These are phyloP conservation scores for Actinernus sp. DNA, from an alignment of 92 coral and sea anemone species.

Conservation along the genomic window DNA sequence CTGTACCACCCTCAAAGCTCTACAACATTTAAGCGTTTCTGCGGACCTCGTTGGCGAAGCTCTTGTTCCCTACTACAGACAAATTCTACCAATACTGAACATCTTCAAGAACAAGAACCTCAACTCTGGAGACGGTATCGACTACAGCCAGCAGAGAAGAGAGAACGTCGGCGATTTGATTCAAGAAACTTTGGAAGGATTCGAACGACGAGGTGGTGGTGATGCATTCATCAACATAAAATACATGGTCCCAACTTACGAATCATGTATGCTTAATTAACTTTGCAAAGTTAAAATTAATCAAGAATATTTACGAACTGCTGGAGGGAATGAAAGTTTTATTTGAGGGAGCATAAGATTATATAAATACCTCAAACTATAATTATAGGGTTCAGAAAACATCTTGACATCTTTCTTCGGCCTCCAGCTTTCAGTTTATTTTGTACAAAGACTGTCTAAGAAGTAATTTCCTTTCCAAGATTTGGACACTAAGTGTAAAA, in stretches of 20 bases:
- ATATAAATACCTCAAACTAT: too few relatives aligned
- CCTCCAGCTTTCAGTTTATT: too few relatives aligned
- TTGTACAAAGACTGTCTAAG: too few relatives aligned
- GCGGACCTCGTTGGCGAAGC: conserved; percentile 96
- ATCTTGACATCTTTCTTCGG: too few relatives aligned
- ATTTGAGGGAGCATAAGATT: too few relatives aligned
- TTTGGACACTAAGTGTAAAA: too few relatives aligned
- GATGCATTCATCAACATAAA: conserved; percentile 99
- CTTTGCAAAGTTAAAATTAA: too few relatives aligned
- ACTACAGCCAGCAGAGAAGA: conserved; percentile 98
- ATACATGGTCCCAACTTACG: conserved; percentile 99
- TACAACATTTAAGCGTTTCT: conserved; percentile 90
- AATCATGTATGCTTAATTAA: conserved; percentile 94
- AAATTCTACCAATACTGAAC: conserved; percentile 94
- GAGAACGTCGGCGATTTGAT: conserved; percentile 97
- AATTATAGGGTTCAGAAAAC: too few relatives aligned
- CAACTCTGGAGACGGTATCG: conserved; percentile 98
- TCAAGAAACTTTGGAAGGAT: conserved; percentile 92
- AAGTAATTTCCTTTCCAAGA: too few relatives aligned
- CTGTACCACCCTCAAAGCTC: conserved; percentile 91
- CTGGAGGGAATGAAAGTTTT: too few relatives aligned
- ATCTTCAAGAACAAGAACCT: conserved; percentile 94
- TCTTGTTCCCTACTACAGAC: conserved; percentile 98
- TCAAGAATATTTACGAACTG: too few relatives aligned
- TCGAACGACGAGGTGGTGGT: conserved; percentile 93